Base-by-base conservation (phyloP, 2,113 vertebrate species). In the Pedetes capensis region DNA sequence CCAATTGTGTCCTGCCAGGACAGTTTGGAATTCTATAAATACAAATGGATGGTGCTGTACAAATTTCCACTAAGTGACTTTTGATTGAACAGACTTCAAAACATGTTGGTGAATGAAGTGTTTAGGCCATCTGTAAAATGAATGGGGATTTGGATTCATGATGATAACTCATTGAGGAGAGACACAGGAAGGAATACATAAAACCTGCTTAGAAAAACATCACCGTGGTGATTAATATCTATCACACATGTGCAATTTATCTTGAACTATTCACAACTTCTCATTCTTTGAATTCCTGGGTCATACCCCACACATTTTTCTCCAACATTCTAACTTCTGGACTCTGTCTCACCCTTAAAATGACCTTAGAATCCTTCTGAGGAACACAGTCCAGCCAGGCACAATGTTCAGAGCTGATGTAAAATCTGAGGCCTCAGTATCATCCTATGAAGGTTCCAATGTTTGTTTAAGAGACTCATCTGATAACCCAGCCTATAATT, bases 1-100 rank as follows among this genome's bases (percentile, higher is more conserved):
- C 10, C 47, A 80, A 10, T 16, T 29, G 68, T 47, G 20, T 82
- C 95, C 34, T 66, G 27, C 47, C 7, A 25, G 61, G 39, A 78
- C 0, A 42, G 29, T 20, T 42, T 84, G 66, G 53, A 92, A 69
- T 91, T 68, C 29, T 61, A 81, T 80, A 74, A 68, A 51, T 13
- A 37, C 5, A 1, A 42, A 74, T 92, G 6, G 47, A 47, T 22
- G 63, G 61, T 76, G 64, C 57, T 9, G 29, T 51, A 25, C 0
- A 83, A 49, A 75, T 89, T 78, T 92, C n/a, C 34, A 88, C 17
- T 53, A 18, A 91, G 0, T 8, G 25, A 39, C 32, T 5, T 64
- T 74, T 97, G 81, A 44, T 34, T 80, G 32, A 44, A 34, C 12
- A 89, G 64, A 76, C 25, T 32, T 79, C 47, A 82, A 94, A 91